Base-by-base conservation (phyloP, 2,888 invertebrate genomes). In the Pachymerium ferrugineum region DNA sequence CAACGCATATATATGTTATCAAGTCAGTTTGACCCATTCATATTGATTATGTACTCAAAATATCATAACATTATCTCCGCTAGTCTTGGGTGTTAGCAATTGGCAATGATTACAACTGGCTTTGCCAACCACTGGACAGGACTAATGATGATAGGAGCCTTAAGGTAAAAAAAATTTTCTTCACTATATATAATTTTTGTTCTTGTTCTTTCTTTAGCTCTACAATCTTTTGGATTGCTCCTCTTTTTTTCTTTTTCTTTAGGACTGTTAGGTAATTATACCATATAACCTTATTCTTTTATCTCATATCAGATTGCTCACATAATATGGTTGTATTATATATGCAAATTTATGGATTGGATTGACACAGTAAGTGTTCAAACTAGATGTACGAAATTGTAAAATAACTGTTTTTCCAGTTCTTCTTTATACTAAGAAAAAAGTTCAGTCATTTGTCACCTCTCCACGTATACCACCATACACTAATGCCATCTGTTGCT, bases 401-500 rank as follows among this genome's bases (percentile, higher is more conserved):
- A n/a, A n/a, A n/a, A n/a, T n/a, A n/a, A n/a, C n/a, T 75, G 79
- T 78, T 78, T 78, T 84, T 85, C 12, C 86, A 94, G 93, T 88
- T 94, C 80, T 97, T 96, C 88, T 97, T 97, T 86, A 91, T 96
- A 79, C 85, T 96, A 83, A 89, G 96, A 78, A 96, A 96, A 86
- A 97, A 97, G 86, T 91, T 90, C 83, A 90, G 92, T 84, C 96
- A 97, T 83, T 92, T 96, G 80, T 93, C 94, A 73, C 93, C 92
- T 54, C 87, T 97, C 75, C 97, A 97, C 85, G 95, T 97, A 77
- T 94, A 96, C 81, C 97, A 97, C 84, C 97, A 97, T 83, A 95
- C 95, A 75, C 90, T 94, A 79, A 97, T 97, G 96, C 97, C 97
- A 70, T 90, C 95, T 87, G 94, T 94, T 8, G 95, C 96, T 76